Percentiles rank a stretch among this genome's conserved stretches.
Conservation (phyloP, 2,797 vertebrate genomes). For the Pangasius larnaudii region DNA sequence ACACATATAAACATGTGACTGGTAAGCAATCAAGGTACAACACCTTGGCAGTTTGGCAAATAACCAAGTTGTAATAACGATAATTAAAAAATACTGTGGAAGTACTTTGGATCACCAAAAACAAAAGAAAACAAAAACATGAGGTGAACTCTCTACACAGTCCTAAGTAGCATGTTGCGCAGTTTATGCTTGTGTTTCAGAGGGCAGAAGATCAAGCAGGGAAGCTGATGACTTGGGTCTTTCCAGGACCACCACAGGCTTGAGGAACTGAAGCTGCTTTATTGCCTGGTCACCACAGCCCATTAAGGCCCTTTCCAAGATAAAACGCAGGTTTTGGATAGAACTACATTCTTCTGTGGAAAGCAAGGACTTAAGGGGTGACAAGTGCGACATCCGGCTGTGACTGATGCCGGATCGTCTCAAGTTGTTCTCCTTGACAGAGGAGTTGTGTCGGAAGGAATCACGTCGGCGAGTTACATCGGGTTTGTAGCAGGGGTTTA, state of each 20-base stretch:
- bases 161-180: constrained; percentile 79
- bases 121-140: constrained; percentile 60
- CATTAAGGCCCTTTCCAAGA: constrained; percentile 93
- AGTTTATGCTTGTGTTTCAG: constrained; percentile 87
- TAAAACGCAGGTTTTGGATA: constrained; percentile 90
- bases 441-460: constrained; percentile 70
- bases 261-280: constrained; percentile 98
- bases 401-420: constrained; percentile 75
- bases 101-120: constrained; percentile 57
- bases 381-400: constrained; percentile 72
- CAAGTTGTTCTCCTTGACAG: constrained; percentile 83
- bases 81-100: constrained; percentile 57
- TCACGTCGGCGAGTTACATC: constrained; percentile 69
- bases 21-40: constrained; percentile 57
- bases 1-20: constrained; percentile 60
- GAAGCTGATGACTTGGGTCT: constrained; percentile 88
- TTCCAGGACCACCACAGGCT: constrained; percentile 96
- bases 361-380: constrained; percentile 81
- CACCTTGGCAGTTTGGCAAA: constrained; percentile 65
- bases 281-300: constrained; percentile 97
- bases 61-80: constrained; percentile 57
- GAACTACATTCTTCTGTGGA: constrained; percentile 79
- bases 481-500: constrained; percentile 43
- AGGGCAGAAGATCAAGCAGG: constrained; percentile 87
- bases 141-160: constrained; percentile 61